Base-by-base conservation (phyloP, 2,113 vertebrate genomes). In the Heterotilapia buettikoferi region DNA sequence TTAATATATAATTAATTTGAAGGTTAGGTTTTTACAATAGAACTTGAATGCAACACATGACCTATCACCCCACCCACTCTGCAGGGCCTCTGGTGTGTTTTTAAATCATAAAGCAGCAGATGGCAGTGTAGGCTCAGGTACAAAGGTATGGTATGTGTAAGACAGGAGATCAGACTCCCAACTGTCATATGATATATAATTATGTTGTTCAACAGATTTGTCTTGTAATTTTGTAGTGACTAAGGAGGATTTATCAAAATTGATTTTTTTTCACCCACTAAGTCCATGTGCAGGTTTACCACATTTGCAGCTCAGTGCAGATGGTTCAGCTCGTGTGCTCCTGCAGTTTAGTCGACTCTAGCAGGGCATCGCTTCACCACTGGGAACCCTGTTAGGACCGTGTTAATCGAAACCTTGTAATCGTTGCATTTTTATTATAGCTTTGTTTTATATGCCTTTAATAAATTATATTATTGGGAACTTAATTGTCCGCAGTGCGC, bases 91-190 rank as follows among this genome's bases (percentile, higher is more conserved):
- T 84, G 56, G 7, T 19, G 13, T 93, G 91, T 84, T 88, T 54
- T 88, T 21, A 29, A 56, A 18, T 4, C 5, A 73, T 18, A 11
- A 2, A 86, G 31, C 96, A 95, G 90, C 88, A 97, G 96, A 91
- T 94, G 95, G 95, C 96, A 96, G 92, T 95, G 88, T 86, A 94
- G 86, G 84, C 85, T 90, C 66, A 85, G 26, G 24, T 50, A 93
- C 63, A 83, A 85, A 89, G 12, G 21, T 29, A 5, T 24, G 8
- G 5, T 11, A n/a, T 2, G 11, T 2, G 5, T 14, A 24, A 24
- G 80, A 33, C 29, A 38, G 33, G n/a, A 19, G n/a, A 29, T 26
- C 38, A 19, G 7, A 21, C 16, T 12, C 16, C 56, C 45, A 66
- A 19, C 47, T 68, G 54, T 61, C 31, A 11, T 29, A 13, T 31